Evolutionary conservation across 2,888 invertebrate genomes (phyloP).

Genomic region (Plebejus anna): DNA sequence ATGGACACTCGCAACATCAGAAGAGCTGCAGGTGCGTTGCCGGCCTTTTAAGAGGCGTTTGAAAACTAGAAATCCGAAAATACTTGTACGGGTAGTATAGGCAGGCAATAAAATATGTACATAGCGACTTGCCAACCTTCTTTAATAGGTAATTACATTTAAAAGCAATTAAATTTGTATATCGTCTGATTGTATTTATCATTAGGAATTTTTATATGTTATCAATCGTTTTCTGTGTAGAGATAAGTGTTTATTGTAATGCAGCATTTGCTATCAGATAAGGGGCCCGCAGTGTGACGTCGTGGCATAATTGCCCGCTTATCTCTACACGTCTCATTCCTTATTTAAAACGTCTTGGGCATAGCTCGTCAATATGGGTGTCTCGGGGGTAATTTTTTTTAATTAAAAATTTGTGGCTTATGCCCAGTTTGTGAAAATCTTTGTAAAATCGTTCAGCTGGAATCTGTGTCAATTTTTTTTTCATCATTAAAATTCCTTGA

Average conservation of each 20-base stretch:
- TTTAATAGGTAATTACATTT: background rate
- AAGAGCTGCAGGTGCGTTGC: too few species aligned
- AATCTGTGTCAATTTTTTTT: background rate
- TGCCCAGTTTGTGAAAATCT: background rate
- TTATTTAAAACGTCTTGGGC: constrained; percentile 35
- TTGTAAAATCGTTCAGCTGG: background rate
- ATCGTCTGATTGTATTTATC: constrained; percentile 4
- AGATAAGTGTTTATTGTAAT: constrained; percentile 60
- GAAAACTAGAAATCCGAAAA: too few species aligned
- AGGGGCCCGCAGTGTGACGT: constrained; percentile 73
- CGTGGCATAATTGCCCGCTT: constrained; percentile 57
- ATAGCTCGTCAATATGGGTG: constrained; percentile 55
- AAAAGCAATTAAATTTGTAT: background rate
- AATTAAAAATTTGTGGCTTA: background rate
- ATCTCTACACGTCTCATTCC: constrained; percentile 46
- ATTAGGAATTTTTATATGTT: background rate
- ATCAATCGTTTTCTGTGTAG: constrained; percentile 32
- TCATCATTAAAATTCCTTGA: background rate
- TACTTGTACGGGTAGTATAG: too few species aligned
- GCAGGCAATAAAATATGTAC: too few species aligned
- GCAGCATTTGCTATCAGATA: constrained; percentile 63
- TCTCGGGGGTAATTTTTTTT: constrained; percentile 53
- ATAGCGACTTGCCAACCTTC: too few species aligned
- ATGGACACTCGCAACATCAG: too few species aligned
- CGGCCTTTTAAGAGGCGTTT: too few species aligned